phyloP scores from a whole-genome alignment of 2,888 invertebrate genomes.

The Drosophila melanosoma region DNA sequence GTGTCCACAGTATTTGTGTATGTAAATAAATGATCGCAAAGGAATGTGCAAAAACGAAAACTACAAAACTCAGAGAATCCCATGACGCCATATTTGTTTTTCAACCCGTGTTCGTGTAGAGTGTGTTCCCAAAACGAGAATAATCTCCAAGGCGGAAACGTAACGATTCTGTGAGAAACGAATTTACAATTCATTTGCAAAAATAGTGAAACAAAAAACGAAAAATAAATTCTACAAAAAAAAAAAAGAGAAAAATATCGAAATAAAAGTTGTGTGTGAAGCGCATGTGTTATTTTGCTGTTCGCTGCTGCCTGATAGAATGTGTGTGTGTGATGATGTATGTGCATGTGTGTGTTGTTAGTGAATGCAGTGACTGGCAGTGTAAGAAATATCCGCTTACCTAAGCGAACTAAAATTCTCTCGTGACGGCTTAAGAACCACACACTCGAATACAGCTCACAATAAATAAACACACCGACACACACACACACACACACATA shows the following conservation, averaged over 20 bases:
- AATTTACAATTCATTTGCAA: constrained; percentile 32
- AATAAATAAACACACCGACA: constrained; percentile 36
- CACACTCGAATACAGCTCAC: constrained; percentile 56
- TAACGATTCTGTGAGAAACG: constrained; percentile 31
- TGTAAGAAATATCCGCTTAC: constrained; percentile 77
- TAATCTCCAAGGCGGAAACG: constrained; percentile 40
- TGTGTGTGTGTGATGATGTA: constrained; percentile 50
- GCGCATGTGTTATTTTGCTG: constrained; percentile 46
- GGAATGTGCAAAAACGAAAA: constrained; percentile 59
- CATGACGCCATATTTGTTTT: constrained; percentile 81
- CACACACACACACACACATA: constrained; percentile 20
- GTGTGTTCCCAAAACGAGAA: constrained; percentile 38
- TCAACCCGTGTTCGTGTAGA: constrained; percentile 49
- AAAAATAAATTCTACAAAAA: constrained; percentile 37
- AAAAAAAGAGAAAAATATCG: constrained; percentile 8
- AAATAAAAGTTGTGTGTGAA: constrained; percentile 18
- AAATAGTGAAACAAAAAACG: constrained; percentile 37
- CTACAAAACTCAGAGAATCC: constrained; percentile 60
- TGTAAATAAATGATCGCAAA: constrained; percentile 8
- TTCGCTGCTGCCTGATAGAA: constrained; percentile 34
- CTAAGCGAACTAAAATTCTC: constrained; percentile 77
- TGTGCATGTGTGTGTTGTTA: constrained; percentile 43
- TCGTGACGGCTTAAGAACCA: constrained; percentile 62
- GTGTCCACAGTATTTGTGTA: constrained; percentile 7
- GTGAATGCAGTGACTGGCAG: constrained; percentile 58